Evolutionary conservation across 2,797 vertebrate genomes (phyloP).

Genomic region (Molossus alvarezi): DNA sequence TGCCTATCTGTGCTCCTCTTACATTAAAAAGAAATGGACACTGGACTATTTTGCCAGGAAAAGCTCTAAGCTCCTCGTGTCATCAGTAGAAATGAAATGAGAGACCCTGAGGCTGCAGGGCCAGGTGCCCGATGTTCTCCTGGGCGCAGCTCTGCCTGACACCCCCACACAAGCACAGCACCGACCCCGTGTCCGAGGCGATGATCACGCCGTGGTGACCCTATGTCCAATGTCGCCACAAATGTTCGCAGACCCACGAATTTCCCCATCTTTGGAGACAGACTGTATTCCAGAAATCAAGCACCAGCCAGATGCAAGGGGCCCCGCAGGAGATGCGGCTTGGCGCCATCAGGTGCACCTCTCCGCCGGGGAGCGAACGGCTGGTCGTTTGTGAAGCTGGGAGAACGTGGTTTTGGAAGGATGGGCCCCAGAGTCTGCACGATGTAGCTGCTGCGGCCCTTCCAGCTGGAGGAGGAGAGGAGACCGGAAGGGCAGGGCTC

Average conservation of each 20-base stretch:
- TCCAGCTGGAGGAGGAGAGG: neutral
- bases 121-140: accelerated
- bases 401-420: neutral
- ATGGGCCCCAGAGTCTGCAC: neutral
- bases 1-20: neutral
- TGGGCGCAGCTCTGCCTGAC: neutral
- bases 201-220: accelerated
- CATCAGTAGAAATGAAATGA: neutral
- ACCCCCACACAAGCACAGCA: accelerated
- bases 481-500: neutral
- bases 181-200: accelerated
- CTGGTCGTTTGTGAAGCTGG: neutral
- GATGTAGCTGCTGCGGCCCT: neutral
- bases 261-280: neutral
- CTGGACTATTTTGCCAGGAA: neutral
- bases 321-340: neutral
- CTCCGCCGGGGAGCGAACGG: neutral
- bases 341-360: accelerated
- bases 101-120: accelerated
- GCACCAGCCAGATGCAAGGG: neutral
- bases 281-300: neutral
- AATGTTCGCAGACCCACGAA: accelerated
- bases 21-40: neutral
- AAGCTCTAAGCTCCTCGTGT: neutral
- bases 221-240: accelerated